Conservation (phyloP, 1,140 invertebrate genomes). For the Drosophila pseudoobscura region DNA sequence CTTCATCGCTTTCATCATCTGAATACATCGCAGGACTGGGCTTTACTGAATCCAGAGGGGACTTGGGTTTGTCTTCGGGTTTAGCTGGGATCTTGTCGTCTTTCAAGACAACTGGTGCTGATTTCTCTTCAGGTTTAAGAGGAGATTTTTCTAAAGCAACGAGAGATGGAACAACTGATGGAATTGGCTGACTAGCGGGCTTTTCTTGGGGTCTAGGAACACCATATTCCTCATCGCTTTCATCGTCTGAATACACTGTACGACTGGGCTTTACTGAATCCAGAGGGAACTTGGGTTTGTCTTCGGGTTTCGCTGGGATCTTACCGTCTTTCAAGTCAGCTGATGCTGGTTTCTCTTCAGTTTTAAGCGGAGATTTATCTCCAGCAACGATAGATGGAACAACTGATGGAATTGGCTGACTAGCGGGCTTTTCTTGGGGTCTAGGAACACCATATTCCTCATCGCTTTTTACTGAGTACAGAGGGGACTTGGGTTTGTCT, state of each 20-base stretch:
- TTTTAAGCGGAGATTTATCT: no score
- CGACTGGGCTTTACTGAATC: not conserved
- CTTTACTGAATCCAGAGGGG: conserved; percentile 7
- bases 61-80: conserved; percentile 19
- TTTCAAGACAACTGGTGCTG: conserved; percentile 2
- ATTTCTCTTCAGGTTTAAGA: conserved; percentile 12
- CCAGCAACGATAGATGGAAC: no score
- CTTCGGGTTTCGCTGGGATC: not conserved
- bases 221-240: not conserved
- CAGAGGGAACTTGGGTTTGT: not conserved
- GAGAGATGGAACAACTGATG: not conserved
- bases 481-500: conserved; percentile 26
- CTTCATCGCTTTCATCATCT: not conserved
- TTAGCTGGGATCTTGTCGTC: not conserved
- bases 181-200: conserved; percentile 11
- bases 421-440: not conserved
- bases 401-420: no score
- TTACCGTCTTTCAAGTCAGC: not conserved
- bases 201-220: not conserved
- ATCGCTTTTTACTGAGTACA: no score
- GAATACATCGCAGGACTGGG: conserved; percentile 1
- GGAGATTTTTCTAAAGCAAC: conserved; percentile 12
- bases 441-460: no score
- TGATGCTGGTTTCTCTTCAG: no score
- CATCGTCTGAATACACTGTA: not conserved